Conservation (phyloP, 1,140 invertebrate genomes). For the Psix sp. region DNA sequence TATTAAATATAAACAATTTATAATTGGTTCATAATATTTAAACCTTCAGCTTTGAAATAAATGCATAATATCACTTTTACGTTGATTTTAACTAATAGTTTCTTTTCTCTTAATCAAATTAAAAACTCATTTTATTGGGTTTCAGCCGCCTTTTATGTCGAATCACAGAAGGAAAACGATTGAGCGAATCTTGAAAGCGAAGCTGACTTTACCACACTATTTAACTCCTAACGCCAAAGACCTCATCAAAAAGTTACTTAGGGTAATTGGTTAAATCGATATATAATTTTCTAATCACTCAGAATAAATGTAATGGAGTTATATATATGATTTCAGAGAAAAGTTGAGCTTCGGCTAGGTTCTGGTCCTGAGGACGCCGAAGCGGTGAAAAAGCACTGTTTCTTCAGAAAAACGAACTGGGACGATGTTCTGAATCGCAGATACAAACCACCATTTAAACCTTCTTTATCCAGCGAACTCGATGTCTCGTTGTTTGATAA, state of each 20-base stretch:
- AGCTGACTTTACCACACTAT: slow-evolving; percentile 95
- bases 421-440: slow-evolving; percentile 89
- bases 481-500: slow-evolving; percentile 99
- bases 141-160: slow-evolving; percentile 96
- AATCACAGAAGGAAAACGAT: slow-evolving; percentile 98
- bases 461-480: slow-evolving; percentile 90
- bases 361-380: slow-evolving; percentile 88
- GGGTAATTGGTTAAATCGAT: slow-evolving; percentile 73
- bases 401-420: slow-evolving; percentile 96
- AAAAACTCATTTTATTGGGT: slow-evolving; percentile 38
- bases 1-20: no score
- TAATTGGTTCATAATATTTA: no score
- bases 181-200: slow-evolving; percentile 97
- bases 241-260: slow-evolving; percentile 90
- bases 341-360: slow-evolving; percentile 84
- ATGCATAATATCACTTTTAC: no score
- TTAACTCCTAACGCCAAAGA: slow-evolving; percentile 96
- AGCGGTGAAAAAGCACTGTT: slow-evolving; percentile 92
- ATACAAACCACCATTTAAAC: slow-evolving; percentile 94
- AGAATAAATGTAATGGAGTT: neutral
- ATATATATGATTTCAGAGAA: slow-evolving; percentile 76
- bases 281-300: neutral
- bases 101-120: no score
- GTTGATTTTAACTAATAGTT: no score
- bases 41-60: no score